Evolutionary conservation across 1,140 invertebrate genomes (phyloP).

Genomic region (Heliothis subflexa): DNA sequence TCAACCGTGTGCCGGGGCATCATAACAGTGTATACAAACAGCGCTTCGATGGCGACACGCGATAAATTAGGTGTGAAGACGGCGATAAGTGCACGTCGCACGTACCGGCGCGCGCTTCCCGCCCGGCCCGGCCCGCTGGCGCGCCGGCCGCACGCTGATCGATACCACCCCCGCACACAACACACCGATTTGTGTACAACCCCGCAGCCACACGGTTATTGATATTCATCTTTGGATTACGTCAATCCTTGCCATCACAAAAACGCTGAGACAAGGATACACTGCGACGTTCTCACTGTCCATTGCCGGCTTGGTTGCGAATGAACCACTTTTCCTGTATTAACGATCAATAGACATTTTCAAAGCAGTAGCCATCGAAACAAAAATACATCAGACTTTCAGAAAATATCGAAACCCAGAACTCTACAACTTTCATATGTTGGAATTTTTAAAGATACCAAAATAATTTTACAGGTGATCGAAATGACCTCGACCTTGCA

Average conservation of each 20-base stretch:
- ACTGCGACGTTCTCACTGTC: not conserved
- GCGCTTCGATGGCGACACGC: slow-evolving; percentile 69
- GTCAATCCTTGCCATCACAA: not conserved
- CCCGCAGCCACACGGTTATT: slow-evolving; percentile 48
- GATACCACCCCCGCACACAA: slow-evolving; percentile 65
- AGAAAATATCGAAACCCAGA: too few species aligned
- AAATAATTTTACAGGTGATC: not conserved
- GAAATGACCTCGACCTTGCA: slow-evolving; percentile 25
- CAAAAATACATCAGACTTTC: too few species aligned
- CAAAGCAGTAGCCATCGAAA: too few species aligned
- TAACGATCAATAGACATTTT: not conserved
- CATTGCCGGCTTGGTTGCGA: not conserved
- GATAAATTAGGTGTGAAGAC: slow-evolving; percentile 83
- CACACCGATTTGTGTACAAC: slow-evolving; percentile 51
- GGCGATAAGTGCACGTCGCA: slow-evolving; percentile 73
- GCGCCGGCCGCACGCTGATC: slow-evolving; percentile 63
- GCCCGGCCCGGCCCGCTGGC: slow-evolving; percentile 52
- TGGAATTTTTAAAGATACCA: not conserved
- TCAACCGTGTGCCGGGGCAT: slow-evolving; percentile 45
- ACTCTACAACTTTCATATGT: not conserved
- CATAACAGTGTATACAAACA: slow-evolving; percentile 60
- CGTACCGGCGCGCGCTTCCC: slow-evolving; percentile 56
- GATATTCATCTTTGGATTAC: slow-evolving; percentile 42
- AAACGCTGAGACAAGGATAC: not conserved
- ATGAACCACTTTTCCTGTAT: not conserved